phyloP scores from a whole-genome alignment of 2,888 invertebrate genomes.

The Drosophila neotestacea region DNA sequence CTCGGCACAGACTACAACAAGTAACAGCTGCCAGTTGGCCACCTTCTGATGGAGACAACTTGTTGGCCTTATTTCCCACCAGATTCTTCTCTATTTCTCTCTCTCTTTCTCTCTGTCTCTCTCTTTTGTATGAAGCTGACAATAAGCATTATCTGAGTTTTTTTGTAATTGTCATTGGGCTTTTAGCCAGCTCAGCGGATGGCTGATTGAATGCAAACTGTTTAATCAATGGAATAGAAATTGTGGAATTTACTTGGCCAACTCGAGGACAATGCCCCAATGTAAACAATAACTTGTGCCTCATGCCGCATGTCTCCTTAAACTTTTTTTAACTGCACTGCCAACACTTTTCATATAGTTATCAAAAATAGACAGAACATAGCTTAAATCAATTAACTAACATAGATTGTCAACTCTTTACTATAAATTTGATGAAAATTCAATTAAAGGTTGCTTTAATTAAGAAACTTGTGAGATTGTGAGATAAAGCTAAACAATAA shows the following conservation, averaged over 20 bases:
- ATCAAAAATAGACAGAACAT: neutral
- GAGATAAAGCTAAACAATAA: no score
- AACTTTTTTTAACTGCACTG: slow-evolving; percentile 1
- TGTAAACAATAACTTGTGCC: slow-evolving; percentile 17
- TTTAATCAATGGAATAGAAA: slow-evolving; percentile 18
- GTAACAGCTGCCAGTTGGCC: slow-evolving; percentile 43
- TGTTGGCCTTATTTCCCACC: slow-evolving; percentile 44
- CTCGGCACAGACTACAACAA: slow-evolving; percentile 8
- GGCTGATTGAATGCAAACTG: slow-evolving; percentile 34
- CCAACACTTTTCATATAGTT: neutral
- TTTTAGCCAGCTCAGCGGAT: slow-evolving; percentile 19
- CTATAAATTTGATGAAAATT: neutral
- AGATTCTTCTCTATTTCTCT: neutral
- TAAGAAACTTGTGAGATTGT: no score
- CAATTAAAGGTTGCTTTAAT: neutral
- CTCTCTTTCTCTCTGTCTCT: neutral
- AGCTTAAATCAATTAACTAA: slow-evolving; percentile 1
- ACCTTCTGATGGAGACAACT: slow-evolving; percentile 53
- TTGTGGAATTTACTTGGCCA: slow-evolving; percentile 2
- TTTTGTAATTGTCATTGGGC: slow-evolving; percentile 56
- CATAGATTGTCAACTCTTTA: neutral
- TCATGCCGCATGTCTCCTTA: neutral
- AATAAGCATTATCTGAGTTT: slow-evolving; percentile 55
- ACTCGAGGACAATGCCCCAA: slow-evolving; percentile 6
- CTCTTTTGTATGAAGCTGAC: slow-evolving; percentile 25